Base-by-base conservation (phyloP, 1,140 invertebrate genomes). In the Maniola jurtina region DNA sequence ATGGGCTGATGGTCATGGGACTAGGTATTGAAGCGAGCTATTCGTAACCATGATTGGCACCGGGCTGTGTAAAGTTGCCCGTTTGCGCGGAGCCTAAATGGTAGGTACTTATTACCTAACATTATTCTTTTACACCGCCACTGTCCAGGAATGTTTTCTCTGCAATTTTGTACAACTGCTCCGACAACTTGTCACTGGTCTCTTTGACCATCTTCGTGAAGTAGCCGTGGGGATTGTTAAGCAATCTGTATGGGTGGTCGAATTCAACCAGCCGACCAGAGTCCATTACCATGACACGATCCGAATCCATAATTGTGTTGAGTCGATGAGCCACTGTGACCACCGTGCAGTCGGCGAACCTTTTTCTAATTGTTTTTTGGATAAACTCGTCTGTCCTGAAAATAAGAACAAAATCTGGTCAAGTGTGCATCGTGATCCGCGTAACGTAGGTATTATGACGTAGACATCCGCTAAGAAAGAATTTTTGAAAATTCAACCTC, bases 261-360 rank as follows among this genome's bases (percentile, higher is more conserved):
- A 92, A 93, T 75, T 93, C 93, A 25, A 92, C 92, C 25, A 93
- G 81, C 6, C 81, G 81, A 10, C 94, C 94, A 13, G 92, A 86
- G 77, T 95, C 94, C 92, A 97, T 93, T 5, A 97, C 96, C 74
- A 97, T 89, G 2, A 97, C 93, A 74, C 92, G 81, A 80, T 94
- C 94, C 7, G 93, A 95, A 80, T 97, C 96, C 94, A 97, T 95
- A 48, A 97, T 95, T 1, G 96, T 97, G 79, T 97, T 95, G 9
- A 97, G 86, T 40, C 96, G 91, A 89, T 97, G 96, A 11, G 96
- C 96, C 66, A 97, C 96, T 0, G 96, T 97, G 14, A 97, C 83
- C 5, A 96, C 93, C 0, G 95, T 96, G 75, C 93, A 94, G 50
- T 93, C 88, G 8, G 81, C 79, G 81, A 95, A 95, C 42, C 92